Base-by-base conservation (phyloP, 30 jellyfish, hydroid and myxozoan species). In the Turritopsis dohrnii region DNA sequence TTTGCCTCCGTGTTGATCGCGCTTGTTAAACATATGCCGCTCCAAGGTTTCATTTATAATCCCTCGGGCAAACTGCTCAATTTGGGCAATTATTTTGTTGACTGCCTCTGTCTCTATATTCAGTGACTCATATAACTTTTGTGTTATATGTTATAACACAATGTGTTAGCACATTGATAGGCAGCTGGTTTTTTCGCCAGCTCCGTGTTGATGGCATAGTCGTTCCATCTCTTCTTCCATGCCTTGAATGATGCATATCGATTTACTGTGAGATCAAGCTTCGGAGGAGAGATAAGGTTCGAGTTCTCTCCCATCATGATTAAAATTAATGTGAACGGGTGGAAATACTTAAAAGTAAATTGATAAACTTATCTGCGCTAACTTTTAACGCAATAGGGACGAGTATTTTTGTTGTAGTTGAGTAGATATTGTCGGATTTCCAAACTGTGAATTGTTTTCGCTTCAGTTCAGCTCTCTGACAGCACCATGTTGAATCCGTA, bases 211-310 rank as follows among this genome's bases (percentile, higher is more conserved):
- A 84, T 29, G 18, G 69, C 52, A 73, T 84, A 84, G 65, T 84
- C 90, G 21, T 53, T 27, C 90, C 88, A 84, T 72, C 75, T 84
- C 74, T 72, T 80, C 75, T 53, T 72, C 90, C 87, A 84, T 20
- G 75, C 52, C 7, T 29, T 21, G 26, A 29, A 84, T 7, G 90
- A 88, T 21, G 87, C 90, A 24, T 25, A 84, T 31, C 90, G 29
- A 52, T 84, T 88, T 79, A 84, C 90, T 8, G 90, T 26, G 0
- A 71, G 52, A 74, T 83, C 90, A 21, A 83, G 76, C 21, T 29
- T 83, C 81, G 86, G 88, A 26, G 90, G 88, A 41, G 60, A 41
- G 60, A 41, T 41, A n/a, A n/a, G n/a, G 60, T 41, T 41, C 60
- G 13, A 13, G 13, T n/a, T n/a, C n/a, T n/a, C n/a, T n/a, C n/a